phyloP scores from a whole-genome alignment of 2,113 vertebrate genomes.

The Mystacornis crossleyi region DNA sequence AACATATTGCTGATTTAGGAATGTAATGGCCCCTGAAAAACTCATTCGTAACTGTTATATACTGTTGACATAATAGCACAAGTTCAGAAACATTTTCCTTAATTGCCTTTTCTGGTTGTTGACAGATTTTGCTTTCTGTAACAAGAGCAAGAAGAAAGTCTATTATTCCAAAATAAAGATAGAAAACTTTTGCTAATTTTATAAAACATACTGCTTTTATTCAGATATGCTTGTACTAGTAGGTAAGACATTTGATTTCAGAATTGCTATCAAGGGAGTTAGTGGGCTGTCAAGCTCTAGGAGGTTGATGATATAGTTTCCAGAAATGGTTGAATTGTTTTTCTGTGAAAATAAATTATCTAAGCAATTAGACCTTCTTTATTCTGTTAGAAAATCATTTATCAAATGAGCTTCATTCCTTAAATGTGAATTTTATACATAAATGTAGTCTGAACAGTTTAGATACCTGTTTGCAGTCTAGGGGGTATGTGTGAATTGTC shows the following conservation, averaged over 20 bases:
- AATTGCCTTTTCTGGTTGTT: background rate
- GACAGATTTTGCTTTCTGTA: constrained; percentile 9
- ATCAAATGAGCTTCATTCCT: constrained; percentile 20
- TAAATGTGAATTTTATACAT: constrained; percentile 21
- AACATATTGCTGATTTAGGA: constrained; percentile 19
- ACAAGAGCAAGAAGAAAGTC: background rate
- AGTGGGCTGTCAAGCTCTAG: constrained; percentile 6
- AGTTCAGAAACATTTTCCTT: constrained; percentile 17
- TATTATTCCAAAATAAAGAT: background rate
- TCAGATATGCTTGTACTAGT: background rate
- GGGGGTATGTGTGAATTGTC: background rate
- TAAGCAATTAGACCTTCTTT: constrained; percentile 43
- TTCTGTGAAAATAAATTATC: constrained; percentile 47
- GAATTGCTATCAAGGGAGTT: background rate
- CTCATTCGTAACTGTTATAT: background rate
- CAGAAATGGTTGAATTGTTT: constrained; percentile 43
- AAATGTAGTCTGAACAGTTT: constrained; percentile 1
- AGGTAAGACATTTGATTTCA: background rate
- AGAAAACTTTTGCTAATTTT: background rate
- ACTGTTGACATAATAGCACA: background rate
- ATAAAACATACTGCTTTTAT: background rate
- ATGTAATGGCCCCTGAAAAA: constrained; percentile 15
- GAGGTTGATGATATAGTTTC: constrained; percentile 35
- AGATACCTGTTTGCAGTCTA: background rate
- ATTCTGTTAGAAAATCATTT: constrained; percentile 26